Evolutionary conservation across 2,797 vertebrate genomes (phyloP).

Genomic region (Microctenopoma stevenorrisi): DNA sequence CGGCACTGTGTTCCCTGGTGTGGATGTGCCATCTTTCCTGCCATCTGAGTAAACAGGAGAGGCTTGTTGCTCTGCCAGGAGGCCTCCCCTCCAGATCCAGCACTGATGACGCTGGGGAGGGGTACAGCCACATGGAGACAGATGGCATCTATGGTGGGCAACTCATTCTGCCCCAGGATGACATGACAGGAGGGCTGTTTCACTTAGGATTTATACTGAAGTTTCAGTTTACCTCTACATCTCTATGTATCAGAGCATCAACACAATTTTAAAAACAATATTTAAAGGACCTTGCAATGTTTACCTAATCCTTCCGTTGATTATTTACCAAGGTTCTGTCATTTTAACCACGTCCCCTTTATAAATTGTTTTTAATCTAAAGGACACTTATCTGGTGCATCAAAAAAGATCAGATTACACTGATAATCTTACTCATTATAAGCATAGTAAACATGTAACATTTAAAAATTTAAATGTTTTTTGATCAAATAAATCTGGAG

Average conservation of each 20-base stretch:
- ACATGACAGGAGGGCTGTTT: conserved; percentile 47
- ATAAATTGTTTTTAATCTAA: not conserved
- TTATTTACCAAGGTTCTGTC: not conserved
- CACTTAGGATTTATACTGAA: conserved; percentile 22
- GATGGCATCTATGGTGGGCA: conserved; percentile 68
- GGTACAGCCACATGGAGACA: conserved; percentile 56
- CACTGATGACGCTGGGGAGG: conserved; percentile 60
- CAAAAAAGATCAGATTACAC: not conserved
- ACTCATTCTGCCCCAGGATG: conserved; percentile 56
- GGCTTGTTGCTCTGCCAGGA: conserved; percentile 67
- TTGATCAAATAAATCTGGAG: not conserved
- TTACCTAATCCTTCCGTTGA: not conserved
- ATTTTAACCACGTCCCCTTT: not conserved
- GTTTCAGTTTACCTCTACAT: conserved; percentile 20
- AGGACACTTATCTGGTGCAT: not conserved
- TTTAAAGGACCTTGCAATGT: not conserved
- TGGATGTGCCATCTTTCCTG: conserved; percentile 69
- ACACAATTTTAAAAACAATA: not conserved
- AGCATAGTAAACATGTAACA: not conserved
- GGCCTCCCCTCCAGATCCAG: conserved; percentile 66
- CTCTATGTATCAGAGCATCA: conserved; percentile 1
- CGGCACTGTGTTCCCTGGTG: conserved; percentile 56
- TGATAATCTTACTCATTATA: not conserved
- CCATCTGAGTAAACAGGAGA: conserved; percentile 76
- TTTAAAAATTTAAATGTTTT: not conserved